Conservation (phyloP, 2,888 invertebrate genomes). For the Dynastes maya region DNA sequence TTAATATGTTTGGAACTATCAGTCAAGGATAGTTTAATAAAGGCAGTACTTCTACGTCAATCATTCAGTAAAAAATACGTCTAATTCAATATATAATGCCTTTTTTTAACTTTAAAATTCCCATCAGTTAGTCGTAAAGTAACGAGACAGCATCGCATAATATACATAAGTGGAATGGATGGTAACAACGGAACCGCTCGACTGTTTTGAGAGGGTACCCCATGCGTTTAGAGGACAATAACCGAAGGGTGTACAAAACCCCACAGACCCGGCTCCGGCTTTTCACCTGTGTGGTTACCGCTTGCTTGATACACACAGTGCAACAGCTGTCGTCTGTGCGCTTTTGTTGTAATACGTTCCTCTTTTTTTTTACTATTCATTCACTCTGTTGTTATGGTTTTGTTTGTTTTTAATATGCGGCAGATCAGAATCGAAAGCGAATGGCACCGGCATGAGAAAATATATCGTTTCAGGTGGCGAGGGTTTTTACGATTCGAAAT, state of each 20-base stretch:
- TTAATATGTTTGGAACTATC: too few relatives aligned
- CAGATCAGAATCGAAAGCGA: slow-evolving; percentile 25
- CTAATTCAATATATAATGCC: too few relatives aligned
- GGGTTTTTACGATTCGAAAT: neutral
- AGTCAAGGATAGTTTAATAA: too few relatives aligned
- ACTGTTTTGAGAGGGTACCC: slow-evolving; percentile 57
- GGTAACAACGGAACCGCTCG: slow-evolving; percentile 39
- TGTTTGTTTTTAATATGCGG: slow-evolving; percentile 43
- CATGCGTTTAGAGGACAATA: slow-evolving; percentile 60
- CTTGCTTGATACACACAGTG: slow-evolving; percentile 58
- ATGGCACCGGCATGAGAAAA: slow-evolving; percentile 15
- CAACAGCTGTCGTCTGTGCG: slow-evolving; percentile 62
- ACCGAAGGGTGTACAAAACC: slow-evolving; percentile 61
- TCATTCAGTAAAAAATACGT: too few relatives aligned
- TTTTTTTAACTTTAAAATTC: too few relatives aligned
- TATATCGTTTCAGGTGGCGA: slow-evolving; percentile 20
- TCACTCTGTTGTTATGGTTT: slow-evolving; percentile 38
- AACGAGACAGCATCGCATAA: neutral
- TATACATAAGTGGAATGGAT: slow-evolving; percentile 5
- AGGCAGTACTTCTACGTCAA: too few relatives aligned
- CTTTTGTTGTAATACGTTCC: slow-evolving; percentile 54
- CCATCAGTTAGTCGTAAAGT: neutral
- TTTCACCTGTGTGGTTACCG: slow-evolving; percentile 61
- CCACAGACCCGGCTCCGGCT: slow-evolving; percentile 57
- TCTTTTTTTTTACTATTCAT: slow-evolving; percentile 48